A percentile compares a stretch with the other conserved stretches of the same genome.
Conservation (phyloP, 2,797 vertebrate genomes). For the Pipistrellus kuhlii region DNA sequence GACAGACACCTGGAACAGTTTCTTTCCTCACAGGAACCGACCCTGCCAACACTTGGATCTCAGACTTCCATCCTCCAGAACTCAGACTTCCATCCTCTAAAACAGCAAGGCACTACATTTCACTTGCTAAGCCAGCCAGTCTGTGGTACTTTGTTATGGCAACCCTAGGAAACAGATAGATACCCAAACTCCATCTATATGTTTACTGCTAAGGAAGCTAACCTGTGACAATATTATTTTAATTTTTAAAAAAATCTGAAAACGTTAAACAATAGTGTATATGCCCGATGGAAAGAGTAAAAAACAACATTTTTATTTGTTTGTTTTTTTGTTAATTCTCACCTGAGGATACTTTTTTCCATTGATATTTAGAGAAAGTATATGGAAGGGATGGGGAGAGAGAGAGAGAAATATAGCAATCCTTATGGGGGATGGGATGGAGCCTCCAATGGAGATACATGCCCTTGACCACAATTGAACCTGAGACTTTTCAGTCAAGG, state of each 20-base stretch:
- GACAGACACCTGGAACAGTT: not conserved
- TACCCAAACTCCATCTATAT: not conserved
- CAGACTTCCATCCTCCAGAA: not conserved
- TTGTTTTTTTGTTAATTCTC: too few relatives aligned
- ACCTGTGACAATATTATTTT: not conserved
- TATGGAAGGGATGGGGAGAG: too few relatives aligned
- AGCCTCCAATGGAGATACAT: too few relatives aligned
- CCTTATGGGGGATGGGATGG: too few relatives aligned
- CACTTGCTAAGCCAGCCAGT: not conserved
- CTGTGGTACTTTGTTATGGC: not conserved
- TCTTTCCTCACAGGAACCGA: not conserved
- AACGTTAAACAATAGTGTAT: constrained; percentile 27
- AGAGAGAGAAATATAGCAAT: too few relatives aligned
- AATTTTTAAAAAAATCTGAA: not conserved
- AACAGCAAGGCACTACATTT: not conserved
- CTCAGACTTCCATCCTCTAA: not conserved
- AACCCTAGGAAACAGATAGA: not conserved
- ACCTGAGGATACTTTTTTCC: too few relatives aligned
- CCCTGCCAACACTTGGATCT: not conserved
- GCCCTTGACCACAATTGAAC: too few relatives aligned
- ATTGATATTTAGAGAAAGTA: too few relatives aligned
- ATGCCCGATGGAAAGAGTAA: not conserved
- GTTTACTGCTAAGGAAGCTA: not conserved
- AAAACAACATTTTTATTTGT: not conserved
- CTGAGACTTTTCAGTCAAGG: too few relatives aligned